Evolutionary conservation across 2,888 invertebrate genomes (phyloP).

Genomic region (Julus scandinavius): DNA sequence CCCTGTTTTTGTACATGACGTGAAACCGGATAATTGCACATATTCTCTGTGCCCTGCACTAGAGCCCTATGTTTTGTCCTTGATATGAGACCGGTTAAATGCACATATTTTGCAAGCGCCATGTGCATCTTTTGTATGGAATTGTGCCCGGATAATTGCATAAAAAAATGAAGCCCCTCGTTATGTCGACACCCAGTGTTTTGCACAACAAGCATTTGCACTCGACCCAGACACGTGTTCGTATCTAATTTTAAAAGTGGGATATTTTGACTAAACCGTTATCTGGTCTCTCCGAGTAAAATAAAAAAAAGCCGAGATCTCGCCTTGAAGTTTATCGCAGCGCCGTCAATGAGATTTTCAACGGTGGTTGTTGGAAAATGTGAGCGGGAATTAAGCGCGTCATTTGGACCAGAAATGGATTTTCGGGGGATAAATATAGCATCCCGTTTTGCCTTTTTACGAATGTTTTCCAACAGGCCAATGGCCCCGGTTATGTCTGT

Average conservation of each 20-base stretch:
- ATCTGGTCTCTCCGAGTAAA: background rate
- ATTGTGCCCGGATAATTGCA: too few relatives aligned
- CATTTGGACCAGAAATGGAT: background rate
- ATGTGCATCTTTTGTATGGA: too few relatives aligned
- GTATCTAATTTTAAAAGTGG: background rate
- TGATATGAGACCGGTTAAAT: too few relatives aligned
- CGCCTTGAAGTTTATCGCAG: background rate
- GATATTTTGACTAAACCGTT: constrained; percentile 10
- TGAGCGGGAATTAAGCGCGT: too few relatives aligned
- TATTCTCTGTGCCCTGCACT: too few relatives aligned
- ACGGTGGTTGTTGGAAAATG: background rate
- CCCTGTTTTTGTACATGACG: too few relatives aligned
- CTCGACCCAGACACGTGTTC: background rate
- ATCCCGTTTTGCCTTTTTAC: background rate
- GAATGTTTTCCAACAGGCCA: background rate
- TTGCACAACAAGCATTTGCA: too few relatives aligned
- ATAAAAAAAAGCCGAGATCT: background rate
- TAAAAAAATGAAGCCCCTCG: too few relatives aligned
- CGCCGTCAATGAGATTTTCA: background rate
- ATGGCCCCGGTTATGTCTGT: background rate
- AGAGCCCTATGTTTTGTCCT: too few relatives aligned
- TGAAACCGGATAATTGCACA: too few relatives aligned
- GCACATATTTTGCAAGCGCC: too few relatives aligned
- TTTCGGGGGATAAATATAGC: background rate
- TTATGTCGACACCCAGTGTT: constrained; percentile 5